Conservation (phyloP, 2,888 invertebrate species). For the Apotomis capreana region DNA sequence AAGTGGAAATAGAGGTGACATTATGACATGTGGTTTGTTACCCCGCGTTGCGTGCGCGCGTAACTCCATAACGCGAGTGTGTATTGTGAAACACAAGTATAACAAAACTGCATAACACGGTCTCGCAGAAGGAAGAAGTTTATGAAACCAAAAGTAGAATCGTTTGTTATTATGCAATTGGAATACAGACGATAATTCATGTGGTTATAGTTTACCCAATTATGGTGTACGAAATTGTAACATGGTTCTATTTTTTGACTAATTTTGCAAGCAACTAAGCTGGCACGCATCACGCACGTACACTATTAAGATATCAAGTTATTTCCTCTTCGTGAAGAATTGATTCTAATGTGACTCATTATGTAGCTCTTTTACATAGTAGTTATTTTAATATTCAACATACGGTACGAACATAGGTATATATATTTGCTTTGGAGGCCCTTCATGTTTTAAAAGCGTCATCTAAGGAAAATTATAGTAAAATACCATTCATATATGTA, state of each 20-base stretch:
- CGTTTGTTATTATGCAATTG: conserved; percentile 25
- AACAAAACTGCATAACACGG: conserved; percentile 61
- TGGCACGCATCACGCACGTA: neutral
- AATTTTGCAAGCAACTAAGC: conserved; percentile 7
- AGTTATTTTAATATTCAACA: conserved; percentile 2
- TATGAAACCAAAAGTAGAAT: conserved; percentile 47
- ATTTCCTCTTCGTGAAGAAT: neutral
- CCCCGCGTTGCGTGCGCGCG: conserved; percentile 34
- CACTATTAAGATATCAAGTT: neutral
- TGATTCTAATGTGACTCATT: neutral
- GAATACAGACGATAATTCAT: conserved; percentile 24
- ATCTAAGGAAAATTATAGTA: conserved; percentile 20
- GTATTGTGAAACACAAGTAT: conserved; percentile 61
- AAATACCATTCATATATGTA: conserved; percentile 8
- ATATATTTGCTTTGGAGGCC: conserved; percentile 8
- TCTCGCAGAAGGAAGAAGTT: conserved; percentile 55
- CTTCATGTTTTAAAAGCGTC: conserved; percentile 12
- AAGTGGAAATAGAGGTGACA: conserved; percentile 26
- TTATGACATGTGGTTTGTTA: conserved; percentile 33
- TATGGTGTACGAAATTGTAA: conserved; percentile 2
- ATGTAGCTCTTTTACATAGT: neutral
- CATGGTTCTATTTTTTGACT: conserved; percentile 9
- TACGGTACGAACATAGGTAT: conserved; percentile 2
- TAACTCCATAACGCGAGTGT: conserved; percentile 39
- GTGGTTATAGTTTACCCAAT: conserved; percentile 22